A percentile compares a stretch with the other conserved stretches of the same genome.
Conservation (phyloP, 2,797 vertebrate genomes). For the Menidia menidia region DNA sequence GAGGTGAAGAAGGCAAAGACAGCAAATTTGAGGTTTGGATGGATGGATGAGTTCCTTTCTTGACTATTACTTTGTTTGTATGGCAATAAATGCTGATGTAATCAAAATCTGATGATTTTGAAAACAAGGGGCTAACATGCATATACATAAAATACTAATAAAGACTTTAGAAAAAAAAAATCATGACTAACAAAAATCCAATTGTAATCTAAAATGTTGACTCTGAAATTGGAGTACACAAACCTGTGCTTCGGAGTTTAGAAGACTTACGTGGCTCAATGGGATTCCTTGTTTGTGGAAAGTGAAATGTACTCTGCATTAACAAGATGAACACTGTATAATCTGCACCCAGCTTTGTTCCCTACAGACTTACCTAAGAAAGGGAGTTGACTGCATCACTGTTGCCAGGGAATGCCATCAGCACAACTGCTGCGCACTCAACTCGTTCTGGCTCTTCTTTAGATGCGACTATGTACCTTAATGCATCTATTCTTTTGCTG, state of each 20-base stretch:
- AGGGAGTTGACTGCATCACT: constrained; percentile 28
- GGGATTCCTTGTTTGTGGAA: constrained; percentile 44
- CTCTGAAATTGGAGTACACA: background rate
- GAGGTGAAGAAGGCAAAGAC: constrained; percentile 55
- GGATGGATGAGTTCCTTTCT: no score
- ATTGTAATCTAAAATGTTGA: no score
- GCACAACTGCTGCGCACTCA: constrained; percentile 2
- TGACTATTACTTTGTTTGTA: no score
- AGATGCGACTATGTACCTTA: background rate
- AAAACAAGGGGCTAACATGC: no score
- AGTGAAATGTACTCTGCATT: constrained; percentile 22
- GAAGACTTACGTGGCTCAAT: background rate
- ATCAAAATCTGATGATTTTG: no score
- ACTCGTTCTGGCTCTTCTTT: background rate
- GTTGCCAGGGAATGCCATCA: constrained; percentile 58
- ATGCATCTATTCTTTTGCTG: background rate
- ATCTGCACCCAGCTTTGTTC: constrained; percentile 4
- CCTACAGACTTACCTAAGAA: constrained; percentile 32
- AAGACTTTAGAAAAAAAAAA: background rate
- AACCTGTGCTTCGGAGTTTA: background rate
- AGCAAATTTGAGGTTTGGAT: background rate
- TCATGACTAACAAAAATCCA: background rate
- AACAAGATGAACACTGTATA: background rate
- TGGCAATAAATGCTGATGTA: no score
- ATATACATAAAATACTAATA: no score